Evolutionary conservation across 2,797 vertebrate species (phyloP), one percentile per base, ranked within the genome.

Genomic region (Platalea minor): DNA sequence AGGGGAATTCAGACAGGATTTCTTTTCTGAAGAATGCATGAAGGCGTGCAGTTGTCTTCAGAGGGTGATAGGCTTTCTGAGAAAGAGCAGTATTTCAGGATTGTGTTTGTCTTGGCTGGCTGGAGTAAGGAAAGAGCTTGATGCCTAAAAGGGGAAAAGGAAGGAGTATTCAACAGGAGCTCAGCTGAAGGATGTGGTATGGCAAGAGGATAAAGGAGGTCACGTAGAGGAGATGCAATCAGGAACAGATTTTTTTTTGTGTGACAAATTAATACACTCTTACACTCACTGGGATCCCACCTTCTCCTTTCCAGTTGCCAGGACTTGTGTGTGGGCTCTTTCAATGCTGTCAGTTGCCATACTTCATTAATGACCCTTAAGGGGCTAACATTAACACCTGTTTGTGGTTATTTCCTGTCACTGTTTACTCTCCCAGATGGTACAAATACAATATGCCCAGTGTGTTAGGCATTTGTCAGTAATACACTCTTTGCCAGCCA

Each of bases 301-400:
- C 54, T 84, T 85, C 65, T 75, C 16, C 39, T 50, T 78, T 63
- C 41, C 43, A 17, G 9, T 83, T 95, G 61, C 82, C 57, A 81
- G 46, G 35, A 67, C 74, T 85, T 88, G 57, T 69, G 86, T 92
- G 91, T 73, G 90, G 84, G 88, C 63, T 78, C 72, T 93, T 93
- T 92, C 89, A 79, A 4, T 85, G 63, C 56, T 88, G 70, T 81
- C 82, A 92, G 85, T 97, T 91, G 74, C 86, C 79, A 82, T 84
- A 93, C 94, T 97, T 97, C 93, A 92, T 95, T 97, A 98, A 96
- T 97, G 96, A 97, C 75, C 70, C 93, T 93, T 89, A 92, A 86
- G 84, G 83, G 83, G 85, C 96, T 97, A 96, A 95, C 80, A 78
- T 92, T 95, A 95, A 97, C 97, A 98, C 97, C 97, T 98, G 97